Conservation (phyloP, 2,113 vertebrate species). For the Leuciscus idus region DNA sequence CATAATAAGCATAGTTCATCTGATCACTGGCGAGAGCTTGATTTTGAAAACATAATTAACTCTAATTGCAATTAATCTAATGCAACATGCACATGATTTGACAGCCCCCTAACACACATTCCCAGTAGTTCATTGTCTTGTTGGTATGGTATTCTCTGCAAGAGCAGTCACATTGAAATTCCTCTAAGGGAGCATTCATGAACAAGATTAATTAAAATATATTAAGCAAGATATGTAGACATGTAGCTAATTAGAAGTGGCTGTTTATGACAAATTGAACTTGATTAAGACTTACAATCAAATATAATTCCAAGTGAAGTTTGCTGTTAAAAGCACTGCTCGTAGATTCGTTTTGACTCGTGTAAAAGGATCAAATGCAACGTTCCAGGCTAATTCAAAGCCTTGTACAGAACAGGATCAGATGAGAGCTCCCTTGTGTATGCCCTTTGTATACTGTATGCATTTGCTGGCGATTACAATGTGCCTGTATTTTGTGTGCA, state of each 20-base stretch:
- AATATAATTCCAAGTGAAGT: constrained; percentile 47
- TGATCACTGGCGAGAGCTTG: constrained; percentile 8
- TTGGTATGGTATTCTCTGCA: constrained; percentile 11
- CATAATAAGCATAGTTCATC: constrained; percentile 7
- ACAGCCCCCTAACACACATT: constrained; percentile 45
- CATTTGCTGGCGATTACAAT: background rate
- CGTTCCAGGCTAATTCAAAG: constrained; percentile 37
- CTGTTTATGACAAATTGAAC: constrained; percentile 60
- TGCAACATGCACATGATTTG: constrained; percentile 51
- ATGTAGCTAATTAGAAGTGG: constrained; percentile 61
- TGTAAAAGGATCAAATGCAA: constrained; percentile 48
- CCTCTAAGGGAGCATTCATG: constrained; percentile 49
- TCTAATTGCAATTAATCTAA: constrained; percentile 50
- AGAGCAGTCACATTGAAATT: constrained; percentile 52
- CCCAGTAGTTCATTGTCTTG: constrained; percentile 39
- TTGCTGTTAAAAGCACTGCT: constrained; percentile 38
- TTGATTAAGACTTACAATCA: constrained; percentile 50
- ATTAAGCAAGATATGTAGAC: constrained; percentile 65
- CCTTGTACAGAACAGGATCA: background rate
- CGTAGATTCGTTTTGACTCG: constrained; percentile 46
- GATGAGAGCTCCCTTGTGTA: constrained; percentile 5
- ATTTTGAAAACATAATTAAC: constrained; percentile 40
- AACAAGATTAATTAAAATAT: constrained; percentile 60
- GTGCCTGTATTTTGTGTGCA: background rate
- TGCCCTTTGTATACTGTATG: background rate